phyloP scores from a whole-genome alignment of 2,797 vertebrate species.

The Sciaenops ocellatus region DNA sequence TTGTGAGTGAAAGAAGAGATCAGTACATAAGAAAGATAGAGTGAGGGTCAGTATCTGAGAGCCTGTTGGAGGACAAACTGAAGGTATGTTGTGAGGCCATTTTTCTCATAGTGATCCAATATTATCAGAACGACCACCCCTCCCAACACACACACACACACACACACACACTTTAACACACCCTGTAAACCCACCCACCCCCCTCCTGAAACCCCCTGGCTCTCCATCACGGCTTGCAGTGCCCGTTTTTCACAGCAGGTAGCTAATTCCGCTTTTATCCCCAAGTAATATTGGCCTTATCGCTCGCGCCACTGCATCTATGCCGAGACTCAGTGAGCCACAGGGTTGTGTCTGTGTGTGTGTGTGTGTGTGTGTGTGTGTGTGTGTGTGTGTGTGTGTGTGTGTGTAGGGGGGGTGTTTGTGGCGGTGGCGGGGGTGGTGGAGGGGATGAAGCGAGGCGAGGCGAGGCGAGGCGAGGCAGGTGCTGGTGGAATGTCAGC shows the following conservation, averaged over 20 bases:
- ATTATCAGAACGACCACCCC: slow-evolving; percentile 44
- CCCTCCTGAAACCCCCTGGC: slow-evolving; percentile 41
- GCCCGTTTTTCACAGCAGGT: slow-evolving; percentile 74
- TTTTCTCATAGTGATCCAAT: slow-evolving; percentile 70
- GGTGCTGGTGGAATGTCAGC: slow-evolving; percentile 70
- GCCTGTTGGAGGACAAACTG: slow-evolving; percentile 16
- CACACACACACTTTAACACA: slow-evolving; percentile 19
- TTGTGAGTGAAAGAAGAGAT: not conserved
- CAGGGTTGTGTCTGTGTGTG: slow-evolving; percentile 31
- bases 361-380: too few species aligned
- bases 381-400: too few species aligned
- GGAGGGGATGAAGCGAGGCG: slow-evolving; percentile 1
- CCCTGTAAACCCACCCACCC: slow-evolving; percentile 18
- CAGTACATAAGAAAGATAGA: slow-evolving; percentile 7
- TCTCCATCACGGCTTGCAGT: slow-evolving; percentile 64
- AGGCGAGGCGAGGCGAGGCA: slow-evolving; percentile 28
- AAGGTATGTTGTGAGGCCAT: slow-evolving; percentile 47
- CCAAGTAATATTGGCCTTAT: slow-evolving; percentile 80
- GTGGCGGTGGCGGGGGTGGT: too few species aligned
- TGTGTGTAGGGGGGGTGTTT: not conserved
- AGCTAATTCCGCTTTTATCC: slow-evolving; percentile 82
- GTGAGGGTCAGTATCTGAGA: slow-evolving; percentile 26
- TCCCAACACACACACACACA: slow-evolving; percentile 5
- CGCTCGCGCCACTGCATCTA: slow-evolving; percentile 67
- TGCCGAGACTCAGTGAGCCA: slow-evolving; percentile 58